Conservation (phyloP, 2,113 vertebrate species). For the Eptesicus fuscus region DNA sequence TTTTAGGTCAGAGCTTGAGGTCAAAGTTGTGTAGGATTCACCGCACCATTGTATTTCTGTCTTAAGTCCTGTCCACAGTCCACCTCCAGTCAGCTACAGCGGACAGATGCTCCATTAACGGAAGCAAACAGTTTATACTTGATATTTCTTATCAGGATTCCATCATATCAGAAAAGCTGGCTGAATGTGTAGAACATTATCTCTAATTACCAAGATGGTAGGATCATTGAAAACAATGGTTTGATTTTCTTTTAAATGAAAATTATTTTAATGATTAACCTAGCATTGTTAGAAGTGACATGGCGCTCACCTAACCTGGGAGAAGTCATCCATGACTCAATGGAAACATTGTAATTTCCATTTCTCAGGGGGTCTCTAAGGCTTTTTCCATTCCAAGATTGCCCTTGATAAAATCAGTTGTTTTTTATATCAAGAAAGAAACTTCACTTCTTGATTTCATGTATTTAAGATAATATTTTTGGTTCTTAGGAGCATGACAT, state of each 20-base stretch:
- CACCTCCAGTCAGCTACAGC: constrained; percentile 15
- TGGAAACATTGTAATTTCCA: background rate
- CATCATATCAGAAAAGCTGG: background rate
- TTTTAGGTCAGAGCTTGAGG: background rate
- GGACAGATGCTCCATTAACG: constrained; percentile 57
- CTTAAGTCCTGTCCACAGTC: constrained; percentile 25
- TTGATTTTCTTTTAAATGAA: constrained; percentile 64
- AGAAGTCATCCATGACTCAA: background rate
- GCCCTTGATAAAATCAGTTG: background rate
- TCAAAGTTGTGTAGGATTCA: background rate
- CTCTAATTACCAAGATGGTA: constrained; percentile 64
- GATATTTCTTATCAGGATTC: constrained; percentile 69
- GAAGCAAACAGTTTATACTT: constrained; percentile 65
- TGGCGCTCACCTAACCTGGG: constrained; percentile 51
- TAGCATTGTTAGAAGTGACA: constrained; percentile 32
- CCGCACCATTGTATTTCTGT: constrained; percentile 22
- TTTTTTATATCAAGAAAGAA: background rate
- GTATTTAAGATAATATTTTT: constrained; percentile 34
- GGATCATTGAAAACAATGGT: constrained; percentile 59
- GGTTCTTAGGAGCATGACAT: background rate
- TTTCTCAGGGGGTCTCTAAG: background rate
- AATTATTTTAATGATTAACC: constrained; percentile 59
- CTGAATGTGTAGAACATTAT: constrained; percentile 46
- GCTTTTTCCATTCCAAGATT: background rate
- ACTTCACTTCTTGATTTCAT: background rate